Percentiles rank a stretch among this genome's conserved stretches.
Evolutionary conservation across 1,140 invertebrate genomes (phyloP).

Genomic region (Penaeus japonicus): DNA sequence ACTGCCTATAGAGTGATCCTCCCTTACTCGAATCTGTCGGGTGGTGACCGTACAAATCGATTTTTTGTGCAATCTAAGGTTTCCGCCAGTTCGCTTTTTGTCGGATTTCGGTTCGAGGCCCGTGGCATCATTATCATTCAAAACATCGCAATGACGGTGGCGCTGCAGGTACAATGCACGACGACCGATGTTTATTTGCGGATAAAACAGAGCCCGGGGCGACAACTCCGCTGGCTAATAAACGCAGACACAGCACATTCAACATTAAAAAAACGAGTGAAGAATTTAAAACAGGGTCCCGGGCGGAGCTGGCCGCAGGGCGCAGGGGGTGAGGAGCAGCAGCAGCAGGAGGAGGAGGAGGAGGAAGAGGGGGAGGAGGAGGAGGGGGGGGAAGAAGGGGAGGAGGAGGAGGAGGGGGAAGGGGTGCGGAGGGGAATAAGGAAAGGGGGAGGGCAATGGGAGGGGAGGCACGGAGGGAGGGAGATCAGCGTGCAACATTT

Average conservation of each 20-base stretch:
- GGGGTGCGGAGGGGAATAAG: neutral
- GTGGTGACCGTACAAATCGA: conserved; percentile 44
- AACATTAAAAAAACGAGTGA: neutral
- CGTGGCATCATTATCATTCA: neutral
- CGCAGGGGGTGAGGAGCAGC: neutral
- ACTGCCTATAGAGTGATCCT: conserved; percentile 21
- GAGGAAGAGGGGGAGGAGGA: neutral
- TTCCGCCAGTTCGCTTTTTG: conserved; percentile 18
- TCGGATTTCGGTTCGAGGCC: neutral
- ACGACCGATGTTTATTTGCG: too few relatives aligned
- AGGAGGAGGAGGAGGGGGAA: neutral
- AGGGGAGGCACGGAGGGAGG: neutral
- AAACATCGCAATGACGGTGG: neutral
- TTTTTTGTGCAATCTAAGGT: conserved; percentile 24
- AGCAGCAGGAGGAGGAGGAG: neutral
- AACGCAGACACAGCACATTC: conserved; percentile 23
- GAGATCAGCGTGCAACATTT: conserved; percentile 11
- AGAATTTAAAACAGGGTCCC: neutral
- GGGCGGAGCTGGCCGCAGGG: neutral
- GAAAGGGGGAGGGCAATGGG: neutral
- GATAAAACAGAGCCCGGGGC: too few relatives aligned
- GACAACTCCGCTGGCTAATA: neutral
- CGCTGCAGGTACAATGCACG: neutral
- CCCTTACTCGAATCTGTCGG: conserved; percentile 24
- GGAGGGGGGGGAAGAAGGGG: neutral